Conservation (phyloP, 2,113 vertebrate genomes). For the Thermophis baileyi region DNA sequence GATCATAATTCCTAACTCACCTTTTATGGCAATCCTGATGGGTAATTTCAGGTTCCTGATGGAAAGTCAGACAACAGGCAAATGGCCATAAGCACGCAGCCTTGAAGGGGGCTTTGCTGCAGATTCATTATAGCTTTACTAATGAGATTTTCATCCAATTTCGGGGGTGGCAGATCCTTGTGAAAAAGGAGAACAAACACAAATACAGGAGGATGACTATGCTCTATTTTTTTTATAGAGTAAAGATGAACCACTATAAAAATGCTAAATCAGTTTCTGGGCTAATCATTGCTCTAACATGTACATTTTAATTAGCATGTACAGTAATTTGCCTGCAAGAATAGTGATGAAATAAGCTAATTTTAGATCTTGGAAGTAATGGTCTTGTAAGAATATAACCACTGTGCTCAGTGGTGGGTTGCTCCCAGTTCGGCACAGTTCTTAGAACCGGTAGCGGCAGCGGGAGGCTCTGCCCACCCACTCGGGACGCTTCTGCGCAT, state of each 20-base stretch:
- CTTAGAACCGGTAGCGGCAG: no score
- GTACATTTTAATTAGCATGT: neutral
- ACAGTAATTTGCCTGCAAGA: neutral
- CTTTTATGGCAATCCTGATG: slow-evolving; percentile 56
- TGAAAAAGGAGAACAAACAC: slow-evolving; percentile 53
- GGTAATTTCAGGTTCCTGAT: slow-evolving; percentile 61
- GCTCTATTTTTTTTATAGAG: slow-evolving; percentile 46
- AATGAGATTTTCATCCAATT: slow-evolving; percentile 70
- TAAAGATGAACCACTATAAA: slow-evolving; percentile 50
- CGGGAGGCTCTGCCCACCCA: no score
- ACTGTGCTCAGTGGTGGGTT: no score
- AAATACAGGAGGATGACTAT: slow-evolving; percentile 57
- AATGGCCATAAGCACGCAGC: slow-evolving; percentile 53
- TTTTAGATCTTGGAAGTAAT: neutral
- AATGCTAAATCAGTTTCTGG: slow-evolving; percentile 24
- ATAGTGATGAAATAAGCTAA: neutral
- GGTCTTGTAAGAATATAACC: neutral
- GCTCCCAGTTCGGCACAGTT: no score
- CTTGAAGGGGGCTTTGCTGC: slow-evolving; percentile 64
- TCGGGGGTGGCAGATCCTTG: slow-evolving; percentile 57
- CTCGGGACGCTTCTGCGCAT: no score
- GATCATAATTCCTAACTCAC: slow-evolving; percentile 25
- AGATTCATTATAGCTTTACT: slow-evolving; percentile 67
- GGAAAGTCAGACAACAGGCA: slow-evolving; percentile 63
- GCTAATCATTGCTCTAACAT: neutral